These are phyloP conservation scores for Pterophyllum scalare DNA, from an alignment of 2,113 vertebrate species.

Conservation along the genomic window DNA sequence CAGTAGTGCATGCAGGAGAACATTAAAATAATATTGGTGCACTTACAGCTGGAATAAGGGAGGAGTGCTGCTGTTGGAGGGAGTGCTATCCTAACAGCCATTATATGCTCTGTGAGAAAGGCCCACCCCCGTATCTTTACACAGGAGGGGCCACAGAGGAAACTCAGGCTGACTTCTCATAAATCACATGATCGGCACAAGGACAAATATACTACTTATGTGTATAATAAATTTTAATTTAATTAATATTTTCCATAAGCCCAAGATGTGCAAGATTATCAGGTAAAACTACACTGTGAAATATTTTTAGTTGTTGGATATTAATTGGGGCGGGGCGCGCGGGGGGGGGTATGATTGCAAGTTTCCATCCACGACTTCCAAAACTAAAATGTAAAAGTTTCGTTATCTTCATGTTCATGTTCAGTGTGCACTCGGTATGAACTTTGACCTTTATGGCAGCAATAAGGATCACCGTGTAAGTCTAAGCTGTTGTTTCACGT, in stretches of 20 bases:
- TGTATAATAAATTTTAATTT: background rate
- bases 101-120: background rate
- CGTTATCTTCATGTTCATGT: too few relatives aligned
- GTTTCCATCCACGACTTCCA: fast-evolving
- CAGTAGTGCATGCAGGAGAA: background rate
- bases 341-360: background rate
- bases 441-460: fast-evolving
- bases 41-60: slow-evolving; percentile 11
- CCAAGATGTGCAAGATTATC: fast-evolving
- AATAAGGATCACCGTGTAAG: background rate
- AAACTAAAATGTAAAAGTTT: background rate
- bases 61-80: too few relatives aligned
- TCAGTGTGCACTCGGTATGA: too few relatives aligned
- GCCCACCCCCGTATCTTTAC: background rate
- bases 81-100: background rate
- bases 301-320: fast-evolving
- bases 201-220: background rate
- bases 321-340: fast-evolving
- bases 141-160: background rate
- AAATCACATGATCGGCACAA: background rate
- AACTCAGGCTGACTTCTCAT: background rate
- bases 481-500: background rate
- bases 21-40: background rate
- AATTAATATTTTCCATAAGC: fast-evolving
- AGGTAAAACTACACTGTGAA: too few relatives aligned